Evolutionary conservation across 2,888 invertebrate genomes (phyloP), one percentile per base, ranked within the genome.

Genomic region (Dromius quadrimaculatus): DNA sequence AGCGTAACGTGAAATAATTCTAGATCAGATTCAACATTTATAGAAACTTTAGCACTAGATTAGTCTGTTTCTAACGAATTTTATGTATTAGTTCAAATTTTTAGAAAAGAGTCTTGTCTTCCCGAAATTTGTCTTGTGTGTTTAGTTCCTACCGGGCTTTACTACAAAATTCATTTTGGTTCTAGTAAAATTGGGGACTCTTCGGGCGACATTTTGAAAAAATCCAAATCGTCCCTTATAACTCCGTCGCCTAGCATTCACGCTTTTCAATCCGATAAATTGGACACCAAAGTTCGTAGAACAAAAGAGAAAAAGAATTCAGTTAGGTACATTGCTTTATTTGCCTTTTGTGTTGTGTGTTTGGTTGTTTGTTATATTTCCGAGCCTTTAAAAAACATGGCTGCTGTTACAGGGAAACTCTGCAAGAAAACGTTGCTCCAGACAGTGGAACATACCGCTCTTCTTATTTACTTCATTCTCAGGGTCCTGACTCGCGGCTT

Each of bases 401-500:
- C 2, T 43, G 3, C 4, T 19, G 9, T 50, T 59, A 9, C 43
- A 66, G 61, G 38, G 71, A 38, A 23, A 32, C 71, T 8, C 45
- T 45, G 2, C 57, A 61, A 8, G 71, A 71, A 17, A 61, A 62
- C 20, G 45, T 45, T 3, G 34, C 34, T 9, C 57, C 41, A 0
- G 45, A 61, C 9, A 4, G n/a, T 4, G 43, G 41, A 54, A 86
- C 86, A 77, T 88, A 88, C 78, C 87, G 87, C 78, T 90, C 91
- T 0, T 82, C 84, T 47, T 87, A 87, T 78, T 77, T 86, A 69
- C 81, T 83, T 13, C 84, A 84, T 72, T 86, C 89, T 2, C 80
- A 82, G 62, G 95, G 95, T 17, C 90, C 92, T 20, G 90, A 95
- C 83, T 81, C 88, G 1, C 82, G 85, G 43, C 83, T 91, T n/a